Evolutionary conservation across 2,797 vertebrate species (phyloP), one percentile per base, ranked within the genome.

Genomic region (Etheostoma perlongum): DNA sequence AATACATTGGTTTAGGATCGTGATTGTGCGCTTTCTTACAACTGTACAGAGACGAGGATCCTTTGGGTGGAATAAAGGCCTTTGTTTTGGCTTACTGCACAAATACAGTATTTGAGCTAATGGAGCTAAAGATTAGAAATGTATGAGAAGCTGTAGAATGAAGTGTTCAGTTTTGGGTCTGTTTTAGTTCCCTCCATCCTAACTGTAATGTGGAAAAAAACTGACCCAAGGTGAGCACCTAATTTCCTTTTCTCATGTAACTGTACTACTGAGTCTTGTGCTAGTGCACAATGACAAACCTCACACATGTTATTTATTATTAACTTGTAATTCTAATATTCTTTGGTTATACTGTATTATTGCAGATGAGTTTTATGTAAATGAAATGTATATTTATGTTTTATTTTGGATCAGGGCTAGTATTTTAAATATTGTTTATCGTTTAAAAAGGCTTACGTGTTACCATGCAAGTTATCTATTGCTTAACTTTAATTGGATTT

Each of bases 231-330:
- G 2, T 52, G 25, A 61, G 30, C 74, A 23, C 71, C 62, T 68
- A 71, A 71, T 68, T 79, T 63, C 79, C 72, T 75, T 80, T 33
- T 75, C 74, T 83, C 68, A 85, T 87, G 74, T 90, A 92, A 91
- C 84, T 86, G 88, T 89, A 94, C 94, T 95, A 95, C 95, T 94
- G 94, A 94, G 88, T 93, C 91, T 71, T 66, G 83, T 90, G 88
- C 85, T 71, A 11, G 53, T 53, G 83, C 85, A 89, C 81, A 52
- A 83, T 40, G 78, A 88, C 89, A 79, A 90, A 90, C 79, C 63
- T 79, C 81, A 84, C 74, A 80, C 72, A 71, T 88, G 75, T 86
- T 94, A 95, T 95, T 94, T 92, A 94, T 93, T 92, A 88, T 90
- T 91, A 86, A 84, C 80, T 86, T 76, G 75, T 82, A 70, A 86